Base-by-base conservation (phyloP, 2,113 vertebrate genomes). In the Sprattus sprattus region DNA sequence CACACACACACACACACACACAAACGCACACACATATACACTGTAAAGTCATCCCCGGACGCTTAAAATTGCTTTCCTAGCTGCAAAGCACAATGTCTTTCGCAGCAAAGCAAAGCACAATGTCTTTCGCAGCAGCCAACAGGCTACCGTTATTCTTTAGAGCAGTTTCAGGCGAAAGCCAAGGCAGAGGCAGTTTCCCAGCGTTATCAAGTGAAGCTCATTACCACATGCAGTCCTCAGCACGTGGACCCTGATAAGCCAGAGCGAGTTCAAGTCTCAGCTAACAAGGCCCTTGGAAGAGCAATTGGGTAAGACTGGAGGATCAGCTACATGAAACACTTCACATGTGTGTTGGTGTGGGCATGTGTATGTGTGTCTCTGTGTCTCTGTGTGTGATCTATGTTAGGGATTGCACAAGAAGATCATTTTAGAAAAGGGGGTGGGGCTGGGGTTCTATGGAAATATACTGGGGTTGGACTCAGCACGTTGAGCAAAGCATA, bases 11-110 rank as follows among this genome's bases (percentile, higher is more conserved):
- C 57, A 20, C 57, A 64, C 57, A 15, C 57, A 64, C 57, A 64
- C 57, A 64, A 13, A 64, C 57, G n/a, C 57, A 64, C 18, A 64
- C 57, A 64, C 50, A 83, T 25, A 83, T 28, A 83, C 82, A 22
- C 39, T 18, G 64, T 82, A 6, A 45, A 60, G 67, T 52, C 81
- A 81, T 88, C 82, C 49, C 83, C 25, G 64, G 64, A 71, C 64
- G 32, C 64, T 71, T 11, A 28, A 71, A 71, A 28, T 28, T 25
- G n/a, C 9, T 32, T 25, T 9, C 64, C n/a, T 13, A 9, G 64
- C 64, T 71, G 64, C n/a, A 28, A 8, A 67, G 60, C 60, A 71
- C 64, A 22, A 60, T 60, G 20, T n/a, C n/a, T n/a, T n/a, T n/a
- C n/a, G 47, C 47, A 49, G 47, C 47, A 6, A 49, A 49, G 64